Conservation (phyloP, 2,888 invertebrate genomes). For the Nomada hirtipes region DNA sequence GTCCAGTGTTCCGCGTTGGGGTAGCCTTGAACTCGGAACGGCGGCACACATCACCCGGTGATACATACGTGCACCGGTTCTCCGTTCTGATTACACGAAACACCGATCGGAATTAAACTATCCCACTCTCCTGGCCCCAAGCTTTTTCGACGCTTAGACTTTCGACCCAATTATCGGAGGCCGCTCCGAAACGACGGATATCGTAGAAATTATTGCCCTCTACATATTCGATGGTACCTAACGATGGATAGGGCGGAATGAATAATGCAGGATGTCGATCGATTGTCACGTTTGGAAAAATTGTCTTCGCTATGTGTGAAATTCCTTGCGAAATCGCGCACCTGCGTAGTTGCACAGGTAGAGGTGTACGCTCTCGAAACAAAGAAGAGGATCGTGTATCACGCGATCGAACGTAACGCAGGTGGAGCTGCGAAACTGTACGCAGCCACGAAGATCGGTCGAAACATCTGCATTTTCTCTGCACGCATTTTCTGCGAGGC, state of each 20-base stretch:
- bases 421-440: slow-evolving; percentile 43
- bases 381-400: slow-evolving; percentile 45
- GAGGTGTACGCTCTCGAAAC: slow-evolving; percentile 10
- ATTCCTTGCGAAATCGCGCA: slow-evolving; percentile 2
- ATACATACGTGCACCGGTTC: slow-evolving; percentile 24
- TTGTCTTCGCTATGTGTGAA: neutral
- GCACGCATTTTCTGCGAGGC: slow-evolving; percentile 20
- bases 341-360: slow-evolving; percentile 1
- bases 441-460: slow-evolving; percentile 31
- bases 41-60: slow-evolving; percentile 44
- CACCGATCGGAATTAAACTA: slow-evolving; percentile 15
- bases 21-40: slow-evolving; percentile 81
- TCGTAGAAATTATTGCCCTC: slow-evolving; percentile 23
- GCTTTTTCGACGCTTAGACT: slow-evolving; percentile 1
- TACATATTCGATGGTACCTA: slow-evolving; percentile 25
- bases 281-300: slow-evolving; percentile 31
- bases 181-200: slow-evolving; percentile 6
- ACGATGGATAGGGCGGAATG: slow-evolving; percentile 16
- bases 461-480: slow-evolving; percentile 55
- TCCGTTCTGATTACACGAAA: slow-evolving; percentile 1
- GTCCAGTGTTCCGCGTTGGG: slow-evolving; percentile 77
- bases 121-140: neutral
- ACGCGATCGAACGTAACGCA: slow-evolving; percentile 55
- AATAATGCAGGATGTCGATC: slow-evolving; percentile 28
- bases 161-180: slow-evolving; percentile 46